Conservation (phyloP, 2,888 invertebrate genomes). For the Drosophila merina region DNA sequence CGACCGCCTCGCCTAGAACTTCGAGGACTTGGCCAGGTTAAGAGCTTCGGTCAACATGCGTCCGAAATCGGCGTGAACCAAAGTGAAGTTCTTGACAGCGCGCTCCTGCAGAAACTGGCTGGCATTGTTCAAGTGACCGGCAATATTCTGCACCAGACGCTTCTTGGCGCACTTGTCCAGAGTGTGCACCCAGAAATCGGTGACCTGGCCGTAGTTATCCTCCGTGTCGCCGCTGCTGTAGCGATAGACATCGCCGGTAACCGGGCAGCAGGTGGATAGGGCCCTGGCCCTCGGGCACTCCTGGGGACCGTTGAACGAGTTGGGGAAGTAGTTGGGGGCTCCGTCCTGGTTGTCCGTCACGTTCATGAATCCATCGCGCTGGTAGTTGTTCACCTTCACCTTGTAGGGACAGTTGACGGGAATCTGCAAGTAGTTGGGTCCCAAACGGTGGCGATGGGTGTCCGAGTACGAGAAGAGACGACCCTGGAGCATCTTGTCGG, state of each 20-base stretch:
- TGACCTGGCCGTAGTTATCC: slow-evolving; percentile 95
- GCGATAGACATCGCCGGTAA: slow-evolving; percentile 91
- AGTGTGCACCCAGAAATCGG: slow-evolving; percentile 91
- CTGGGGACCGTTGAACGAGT: slow-evolving; percentile 96
- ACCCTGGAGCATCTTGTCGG: slow-evolving; percentile 96
- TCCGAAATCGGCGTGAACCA: slow-evolving; percentile 92
- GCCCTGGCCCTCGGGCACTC: slow-evolving; percentile 87
- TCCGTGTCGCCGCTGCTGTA: slow-evolving; percentile 92
- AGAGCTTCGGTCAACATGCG: slow-evolving; percentile 88
- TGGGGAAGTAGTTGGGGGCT: slow-evolving; percentile 98
- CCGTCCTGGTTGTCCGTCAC: slow-evolving; percentile 92
- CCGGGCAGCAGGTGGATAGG: slow-evolving; percentile 85
- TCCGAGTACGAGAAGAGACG: slow-evolving; percentile 95
- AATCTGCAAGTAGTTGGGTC: slow-evolving; percentile 95
- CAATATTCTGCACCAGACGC: slow-evolving; percentile 92
- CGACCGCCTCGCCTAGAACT: slow-evolving; percentile 84
- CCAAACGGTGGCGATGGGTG: slow-evolving; percentile 96
- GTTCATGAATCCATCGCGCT: slow-evolving; percentile 94
- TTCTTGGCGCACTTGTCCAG: slow-evolving; percentile 89
- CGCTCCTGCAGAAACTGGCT: slow-evolving; percentile 94
- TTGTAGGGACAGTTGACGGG: slow-evolving; percentile 97
- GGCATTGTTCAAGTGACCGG: slow-evolving; percentile 90
- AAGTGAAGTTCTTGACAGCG: slow-evolving; percentile 92
- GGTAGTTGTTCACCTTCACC: slow-evolving; percentile 89
- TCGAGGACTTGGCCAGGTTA: slow-evolving; percentile 86